Evolutionary conservation across 2,797 vertebrate genomes (phyloP).

Genomic region (Microchirus variegatus): DNA sequence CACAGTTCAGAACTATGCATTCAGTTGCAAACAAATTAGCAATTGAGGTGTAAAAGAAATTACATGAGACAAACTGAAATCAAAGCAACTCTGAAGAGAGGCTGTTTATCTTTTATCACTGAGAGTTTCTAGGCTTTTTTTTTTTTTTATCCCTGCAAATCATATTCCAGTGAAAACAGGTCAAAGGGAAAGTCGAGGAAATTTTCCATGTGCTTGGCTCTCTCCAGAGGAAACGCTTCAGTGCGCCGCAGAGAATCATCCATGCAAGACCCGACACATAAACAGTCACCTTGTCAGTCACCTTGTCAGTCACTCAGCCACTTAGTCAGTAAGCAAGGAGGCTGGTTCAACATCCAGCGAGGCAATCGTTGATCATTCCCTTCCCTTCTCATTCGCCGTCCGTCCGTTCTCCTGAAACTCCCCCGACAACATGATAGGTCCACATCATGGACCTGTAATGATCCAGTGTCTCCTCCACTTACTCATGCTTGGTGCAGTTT

Average conservation of each 20-base stretch:
- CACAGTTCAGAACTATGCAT: slow-evolving; percentile 26
- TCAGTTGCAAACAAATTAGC: neutral
- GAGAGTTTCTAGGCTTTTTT: slow-evolving; percentile 9
- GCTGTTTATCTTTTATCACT: slow-evolving; percentile 1
- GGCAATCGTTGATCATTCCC: slow-evolving; percentile 21
- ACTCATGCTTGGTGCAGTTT: slow-evolving; percentile 48
- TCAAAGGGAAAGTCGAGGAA: slow-evolving; percentile 40
- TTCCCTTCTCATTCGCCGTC: slow-evolving; percentile 7
- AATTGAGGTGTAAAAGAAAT: neutral
- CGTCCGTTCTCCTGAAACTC: neutral
- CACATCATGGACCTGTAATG: slow-evolving; percentile 54
- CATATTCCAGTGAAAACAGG: slow-evolving; percentile 40
- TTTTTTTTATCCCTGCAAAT: slow-evolving; percentile 4
- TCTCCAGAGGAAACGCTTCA: slow-evolving; percentile 40
- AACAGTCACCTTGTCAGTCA: slow-evolving; percentile 72
- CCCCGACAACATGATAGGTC: slow-evolving; percentile 29
- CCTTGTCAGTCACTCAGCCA: slow-evolving; percentile 51
- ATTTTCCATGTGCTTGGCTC: slow-evolving; percentile 6
- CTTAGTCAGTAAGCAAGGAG: slow-evolving; percentile 17
- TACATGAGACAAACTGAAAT: no score
- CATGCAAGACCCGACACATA: slow-evolving; percentile 54
- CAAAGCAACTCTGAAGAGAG: neutral
- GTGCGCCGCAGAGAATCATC: slow-evolving; percentile 37
- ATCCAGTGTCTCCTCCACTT: slow-evolving; percentile 66
- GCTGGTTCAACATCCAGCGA: slow-evolving; percentile 13